These are phyloP conservation scores for Phragmatobia fuliginosa DNA, from an alignment of 2,888 invertebrate species.

Conservation along the genomic window DNA sequence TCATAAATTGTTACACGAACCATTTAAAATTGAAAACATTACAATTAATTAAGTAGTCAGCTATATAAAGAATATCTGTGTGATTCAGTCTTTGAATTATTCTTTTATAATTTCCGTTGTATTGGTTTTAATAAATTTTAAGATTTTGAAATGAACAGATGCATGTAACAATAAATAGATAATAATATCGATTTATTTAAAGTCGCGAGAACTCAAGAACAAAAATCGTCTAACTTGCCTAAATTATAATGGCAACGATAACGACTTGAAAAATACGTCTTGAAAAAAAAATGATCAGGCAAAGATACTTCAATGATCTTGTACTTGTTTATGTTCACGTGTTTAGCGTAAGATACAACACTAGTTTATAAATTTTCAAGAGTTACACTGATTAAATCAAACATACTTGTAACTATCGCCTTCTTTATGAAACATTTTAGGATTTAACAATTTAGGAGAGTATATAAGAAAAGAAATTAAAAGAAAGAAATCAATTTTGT, in stretches of 20 bases:
- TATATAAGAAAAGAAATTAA: background rate
- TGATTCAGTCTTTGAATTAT: constrained; percentile 7
- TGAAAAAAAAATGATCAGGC: too few relatives aligned
- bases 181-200: too few relatives aligned
- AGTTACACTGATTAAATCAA: too few relatives aligned
- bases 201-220: too few relatives aligned
- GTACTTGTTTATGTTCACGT: background rate
- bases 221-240: too few relatives aligned
- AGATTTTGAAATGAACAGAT: background rate
- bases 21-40: background rate
- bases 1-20: background rate
- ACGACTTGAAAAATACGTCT: too few relatives aligned
- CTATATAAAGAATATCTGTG: background rate
- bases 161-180: constrained; percentile 2
- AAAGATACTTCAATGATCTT: background rate
- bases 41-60: background rate
- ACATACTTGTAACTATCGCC: too few relatives aligned
- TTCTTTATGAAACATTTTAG: background rate
- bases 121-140: background rate
- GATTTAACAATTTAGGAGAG: background rate
- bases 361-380: too few relatives aligned
- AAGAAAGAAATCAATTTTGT: too few relatives aligned
- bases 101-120: background rate
- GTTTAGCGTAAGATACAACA: background rate
- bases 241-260: too few relatives aligned